Percentiles rank a stretch among this genome's conserved stretches.
phyloP scores from a whole-genome alignment of 2,888 invertebrate genomes.

The Lymantria monacha region DNA sequence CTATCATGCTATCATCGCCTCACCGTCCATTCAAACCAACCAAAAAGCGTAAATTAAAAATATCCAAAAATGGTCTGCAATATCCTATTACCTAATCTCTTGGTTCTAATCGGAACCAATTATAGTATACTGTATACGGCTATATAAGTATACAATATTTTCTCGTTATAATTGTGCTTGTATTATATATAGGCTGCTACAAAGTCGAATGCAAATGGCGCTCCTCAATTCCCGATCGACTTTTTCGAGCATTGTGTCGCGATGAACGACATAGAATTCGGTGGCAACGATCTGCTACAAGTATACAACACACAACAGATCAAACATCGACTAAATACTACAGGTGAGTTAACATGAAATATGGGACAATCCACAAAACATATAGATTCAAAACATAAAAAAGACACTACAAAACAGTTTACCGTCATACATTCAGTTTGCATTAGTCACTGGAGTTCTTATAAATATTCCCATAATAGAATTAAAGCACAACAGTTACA shows the following conservation, averaged over 20 bases:
- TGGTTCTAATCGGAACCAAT: no score
- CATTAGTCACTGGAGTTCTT: no score
- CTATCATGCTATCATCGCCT: no score
- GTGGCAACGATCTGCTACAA: slow-evolving; percentile 96
- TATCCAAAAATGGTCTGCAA: no score
- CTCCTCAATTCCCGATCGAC: slow-evolving; percentile 94
- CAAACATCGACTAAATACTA: slow-evolving; percentile 93
- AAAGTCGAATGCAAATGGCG: slow-evolving; percentile 77
- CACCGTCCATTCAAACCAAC: no score
- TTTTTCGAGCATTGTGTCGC: slow-evolving; percentile 98
- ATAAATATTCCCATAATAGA: no score
- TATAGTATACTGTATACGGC: neutral
- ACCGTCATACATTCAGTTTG: no score
- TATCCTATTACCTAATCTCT: no score
- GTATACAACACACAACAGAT: slow-evolving; percentile 96
- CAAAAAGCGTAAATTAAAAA: no score
- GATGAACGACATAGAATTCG: slow-evolving; percentile 96
- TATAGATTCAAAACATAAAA: no score
- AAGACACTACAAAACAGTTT: no score
- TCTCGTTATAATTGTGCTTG: neutral
- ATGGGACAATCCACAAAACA: neutral
- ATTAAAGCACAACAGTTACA: no score
- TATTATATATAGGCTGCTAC: slow-evolving; percentile 54
- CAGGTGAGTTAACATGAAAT: slow-evolving; percentile 45
- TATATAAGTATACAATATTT: neutral